These are phyloP conservation scores for Tridacna crocea DNA, from an alignment of 2,888 invertebrate genomes.

Conservation along the genomic window DNA sequence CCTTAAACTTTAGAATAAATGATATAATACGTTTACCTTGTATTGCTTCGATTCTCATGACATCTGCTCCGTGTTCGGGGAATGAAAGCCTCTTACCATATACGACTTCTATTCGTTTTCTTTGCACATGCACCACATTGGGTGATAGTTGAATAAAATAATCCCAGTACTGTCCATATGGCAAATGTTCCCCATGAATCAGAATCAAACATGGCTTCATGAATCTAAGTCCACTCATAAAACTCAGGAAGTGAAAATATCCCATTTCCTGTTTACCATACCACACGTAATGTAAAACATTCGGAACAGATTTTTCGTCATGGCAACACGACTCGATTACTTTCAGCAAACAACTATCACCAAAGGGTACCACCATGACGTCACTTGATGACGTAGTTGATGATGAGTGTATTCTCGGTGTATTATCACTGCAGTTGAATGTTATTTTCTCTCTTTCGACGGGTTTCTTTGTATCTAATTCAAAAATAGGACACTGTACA, in stretches of 20 bases:
- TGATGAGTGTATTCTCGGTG: background rate
- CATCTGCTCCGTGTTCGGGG: constrained; percentile 63
- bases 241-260: constrained; percentile 53
- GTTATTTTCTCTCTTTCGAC: background rate
- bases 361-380: constrained; percentile 36
- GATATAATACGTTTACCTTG: constrained; percentile 32
- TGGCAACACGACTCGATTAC: constrained; percentile 48
- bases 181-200: constrained; percentile 55
- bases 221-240: constrained; percentile 56
- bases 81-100: constrained; percentile 48
- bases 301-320: constrained; percentile 47
- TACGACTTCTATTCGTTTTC: constrained; percentile 32
- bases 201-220: constrained; percentile 64
- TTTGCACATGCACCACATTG: constrained; percentile 53
- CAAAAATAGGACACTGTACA: background rate
- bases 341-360: constrained; percentile 44
- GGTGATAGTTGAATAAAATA: constrained; percentile 53
- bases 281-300: constrained; percentile 63
- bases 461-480: background rate
- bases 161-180: constrained; percentile 62
- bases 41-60: constrained; percentile 58
- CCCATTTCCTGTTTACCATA: constrained; percentile 45
- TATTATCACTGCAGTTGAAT: constrained; percentile 1
- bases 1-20: background rate
- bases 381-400: constrained; percentile 15